phyloP scores from a whole-genome alignment of 2,113 vertebrate species.

The Theristicus caerulescens region DNA sequence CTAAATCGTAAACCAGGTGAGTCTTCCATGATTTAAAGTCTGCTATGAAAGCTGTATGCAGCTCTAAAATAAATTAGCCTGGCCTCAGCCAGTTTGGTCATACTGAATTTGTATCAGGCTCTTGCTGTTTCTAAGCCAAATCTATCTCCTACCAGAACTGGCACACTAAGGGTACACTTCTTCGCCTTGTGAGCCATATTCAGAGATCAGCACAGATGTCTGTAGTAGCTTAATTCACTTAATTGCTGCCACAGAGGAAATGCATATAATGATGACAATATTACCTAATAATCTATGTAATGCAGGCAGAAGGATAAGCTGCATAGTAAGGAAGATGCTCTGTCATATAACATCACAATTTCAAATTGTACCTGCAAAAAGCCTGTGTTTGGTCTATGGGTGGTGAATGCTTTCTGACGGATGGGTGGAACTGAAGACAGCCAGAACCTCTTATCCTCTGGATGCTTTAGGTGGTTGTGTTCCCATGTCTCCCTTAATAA shows the following conservation, averaged over 20 bases:
- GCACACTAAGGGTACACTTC: neutral
- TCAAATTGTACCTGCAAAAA: neutral
- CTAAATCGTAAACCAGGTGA: neutral
- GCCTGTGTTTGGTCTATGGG: neutral
- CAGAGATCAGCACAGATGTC: slow-evolving; percentile 28
- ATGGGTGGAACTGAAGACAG: neutral
- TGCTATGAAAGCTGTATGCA: neutral
- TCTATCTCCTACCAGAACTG: neutral
- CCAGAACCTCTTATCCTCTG: neutral
- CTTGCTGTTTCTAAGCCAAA: neutral
- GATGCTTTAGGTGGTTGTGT: neutral
- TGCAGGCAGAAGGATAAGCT: neutral
- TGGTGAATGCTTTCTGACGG: neutral
- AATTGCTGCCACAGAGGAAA: slow-evolving; percentile 22
- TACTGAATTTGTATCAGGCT: neutral
- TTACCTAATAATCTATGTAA: neutral
- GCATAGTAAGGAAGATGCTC: neutral
- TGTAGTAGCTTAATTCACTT: slow-evolving; percentile 23
- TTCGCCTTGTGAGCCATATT: neutral
- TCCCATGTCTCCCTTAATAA: neutral
- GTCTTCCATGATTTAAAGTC: neutral
- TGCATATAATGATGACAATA: neutral
- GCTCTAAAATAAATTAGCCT: neutral
- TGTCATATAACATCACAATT: neutral
- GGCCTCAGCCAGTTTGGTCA: neutral